Evolutionary conservation across 2,888 invertebrate species (phyloP), one percentile per base, ranked within the genome.

Genomic region (Pharmacophagus antenor): DNA sequence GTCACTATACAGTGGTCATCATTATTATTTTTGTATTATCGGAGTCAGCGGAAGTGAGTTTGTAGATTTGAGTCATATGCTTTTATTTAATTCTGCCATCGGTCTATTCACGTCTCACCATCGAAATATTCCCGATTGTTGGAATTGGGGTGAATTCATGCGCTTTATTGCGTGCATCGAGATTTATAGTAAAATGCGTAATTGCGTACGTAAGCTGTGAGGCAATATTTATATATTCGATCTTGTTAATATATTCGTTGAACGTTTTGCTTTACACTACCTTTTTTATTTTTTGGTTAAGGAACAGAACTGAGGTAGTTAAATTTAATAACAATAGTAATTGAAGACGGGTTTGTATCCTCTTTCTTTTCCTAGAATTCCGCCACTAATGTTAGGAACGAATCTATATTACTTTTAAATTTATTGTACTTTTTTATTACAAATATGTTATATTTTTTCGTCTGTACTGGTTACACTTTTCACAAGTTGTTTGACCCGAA

Each of bases 401-500:
- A 3, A 2, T 31, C 12, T 2, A 31, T 31, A 31, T 31, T n/a
- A n/a, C n/a, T n/a, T 31, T 31, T 12, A 31, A 27, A 8, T 27
- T 10, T 8, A 27, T 27, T 8, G 7, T 27, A 27, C 8, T 7
- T 0, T 7, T 27, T 2, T 27, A 1, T 44, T 18, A 20, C 10
- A 44, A 6, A 10, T 44, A 17, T 44, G 20, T 44, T 6, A 6
- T 18, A 18, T 44, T 44, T 20, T 7, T 10, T 18, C 44, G 8
- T 1, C 42, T 15, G 21, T 2, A 17, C 44, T 21, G 50, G 42
- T 44, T 27, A 41, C 31, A 18, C 50, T 4, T 23, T 2, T 42
- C 8, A n/a, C 48, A 49, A 54, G 58, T 59, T 25, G 17, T 49
- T 50, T 49, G 48, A 54, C 54, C 53, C 31, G 12, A 27, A 27